Conservation (phyloP, 92 coral and sea anemone species). For the Parazoanthus darwini region DNA sequence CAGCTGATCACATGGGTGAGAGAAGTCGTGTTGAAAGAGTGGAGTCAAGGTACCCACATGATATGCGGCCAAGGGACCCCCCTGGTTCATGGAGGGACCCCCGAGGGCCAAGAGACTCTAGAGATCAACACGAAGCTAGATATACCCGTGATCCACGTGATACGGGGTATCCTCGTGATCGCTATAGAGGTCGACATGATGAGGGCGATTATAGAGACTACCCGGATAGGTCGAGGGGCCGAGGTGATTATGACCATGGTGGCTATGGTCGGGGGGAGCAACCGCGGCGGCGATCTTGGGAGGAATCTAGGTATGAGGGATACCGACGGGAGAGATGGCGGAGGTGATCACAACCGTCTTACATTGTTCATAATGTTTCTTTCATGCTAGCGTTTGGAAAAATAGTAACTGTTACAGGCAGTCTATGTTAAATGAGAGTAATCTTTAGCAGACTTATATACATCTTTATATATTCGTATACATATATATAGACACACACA, state of each 20-base stretch:
- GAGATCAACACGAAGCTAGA: background rate
- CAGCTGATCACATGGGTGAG: constrained; percentile 18
- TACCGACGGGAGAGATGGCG: constrained; percentile 43
- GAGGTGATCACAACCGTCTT: background rate
- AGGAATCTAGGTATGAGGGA: constrained; percentile 34
- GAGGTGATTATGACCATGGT: background rate
- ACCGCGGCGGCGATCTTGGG: constrained; percentile 32
- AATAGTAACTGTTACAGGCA: background rate
- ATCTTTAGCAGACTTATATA: background rate
- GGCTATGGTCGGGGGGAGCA: constrained; percentile 30
- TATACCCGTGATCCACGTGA: background rate
- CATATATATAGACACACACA: no score
- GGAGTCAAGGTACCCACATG: constrained; percentile 34
- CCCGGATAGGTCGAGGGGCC: constrained; percentile 39
- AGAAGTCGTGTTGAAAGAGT: constrained; percentile 14
- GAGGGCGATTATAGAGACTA: constrained; percentile 38
- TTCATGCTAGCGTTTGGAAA: background rate
- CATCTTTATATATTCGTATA: background rate
- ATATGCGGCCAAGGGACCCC: constrained; percentile 29
- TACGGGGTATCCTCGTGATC: constrained; percentile 1
- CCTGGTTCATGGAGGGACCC: constrained; percentile 27
- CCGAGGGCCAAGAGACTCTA: constrained; percentile 12
- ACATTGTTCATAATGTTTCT: background rate
- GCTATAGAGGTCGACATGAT: constrained; percentile 33
- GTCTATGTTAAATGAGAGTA: background rate